A percentile compares a stretch with the other conserved stretches of the same genome.
Evolutionary conservation across 2,888 invertebrate genomes (phyloP).

Genomic region (Monochamus alternatus): DNA sequence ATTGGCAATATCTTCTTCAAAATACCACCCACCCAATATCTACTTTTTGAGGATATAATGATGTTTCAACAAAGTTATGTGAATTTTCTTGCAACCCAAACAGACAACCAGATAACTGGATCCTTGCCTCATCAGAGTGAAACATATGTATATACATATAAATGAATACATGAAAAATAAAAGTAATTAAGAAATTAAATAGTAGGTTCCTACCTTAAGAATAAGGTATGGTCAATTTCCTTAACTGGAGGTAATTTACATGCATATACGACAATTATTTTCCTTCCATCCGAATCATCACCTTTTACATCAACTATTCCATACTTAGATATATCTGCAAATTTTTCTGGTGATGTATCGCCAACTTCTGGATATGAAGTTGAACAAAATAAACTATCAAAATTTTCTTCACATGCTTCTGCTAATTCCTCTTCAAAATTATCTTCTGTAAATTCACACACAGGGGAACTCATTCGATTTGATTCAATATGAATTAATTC

Average conservation of each 20-base stretch:
- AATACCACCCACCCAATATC: no score
- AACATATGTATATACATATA: no score
- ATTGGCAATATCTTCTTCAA: no score
- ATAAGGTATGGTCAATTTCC: conserved; percentile 75
- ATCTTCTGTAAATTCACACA: conserved; percentile 91
- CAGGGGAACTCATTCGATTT: conserved; percentile 77
- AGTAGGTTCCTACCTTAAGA: conserved; percentile 77
- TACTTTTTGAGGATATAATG: no score
- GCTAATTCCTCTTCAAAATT: conserved; percentile 93
- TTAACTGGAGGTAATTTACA: conserved; percentile 78
- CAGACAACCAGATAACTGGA: no score
- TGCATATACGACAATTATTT: conserved; percentile 97
- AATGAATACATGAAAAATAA: no score
- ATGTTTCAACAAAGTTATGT: no score
- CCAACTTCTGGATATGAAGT: conserved; percentile 74
- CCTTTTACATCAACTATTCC: conserved; percentile 90
- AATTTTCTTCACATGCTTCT: conserved; percentile 72
- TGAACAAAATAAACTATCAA: conserved; percentile 65
- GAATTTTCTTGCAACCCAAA: no score
- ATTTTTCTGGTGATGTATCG: conserved; percentile 73
- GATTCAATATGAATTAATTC: conserved; percentile 68
- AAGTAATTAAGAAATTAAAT: no score
- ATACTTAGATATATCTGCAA: conserved; percentile 79
- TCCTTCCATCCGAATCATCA: conserved; percentile 88
- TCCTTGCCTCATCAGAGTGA: no score